These are phyloP conservation scores for Graptemys geographica DNA, from an alignment of 2,797 vertebrate genomes.

Conservation along the genomic window DNA sequence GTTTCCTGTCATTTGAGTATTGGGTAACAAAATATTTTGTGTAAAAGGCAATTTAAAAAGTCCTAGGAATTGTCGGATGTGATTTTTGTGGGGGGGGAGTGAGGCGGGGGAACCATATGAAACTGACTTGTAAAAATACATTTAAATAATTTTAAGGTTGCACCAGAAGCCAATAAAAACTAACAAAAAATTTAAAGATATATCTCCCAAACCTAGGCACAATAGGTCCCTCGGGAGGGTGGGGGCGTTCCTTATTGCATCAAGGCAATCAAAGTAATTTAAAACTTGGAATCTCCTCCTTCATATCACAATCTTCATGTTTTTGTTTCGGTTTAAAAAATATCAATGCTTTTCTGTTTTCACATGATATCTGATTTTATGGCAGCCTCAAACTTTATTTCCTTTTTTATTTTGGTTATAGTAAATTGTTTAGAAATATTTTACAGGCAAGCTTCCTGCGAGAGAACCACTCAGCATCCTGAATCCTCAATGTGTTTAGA, in stretches of 20 bases:
- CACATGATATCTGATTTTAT: neutral
- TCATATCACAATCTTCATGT: accelerated
- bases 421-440: neutral
- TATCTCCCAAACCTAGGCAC: neutral
- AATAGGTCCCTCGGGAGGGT: neutral
- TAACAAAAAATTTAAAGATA: neutral
- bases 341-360: accelerated
- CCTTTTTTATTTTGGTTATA: neutral
- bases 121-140: neutral
- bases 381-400: neutral
- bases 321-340: neutral
- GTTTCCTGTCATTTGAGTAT: neutral
- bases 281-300: neutral
- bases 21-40: neutral
- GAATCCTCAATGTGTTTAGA: no score
- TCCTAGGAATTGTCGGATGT: neutral
- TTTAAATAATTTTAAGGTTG: neutral
- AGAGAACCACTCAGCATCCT: neutral
- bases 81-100: accelerated
- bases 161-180: neutral
- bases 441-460: neutral
- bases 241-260: neutral
- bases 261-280: neutral
- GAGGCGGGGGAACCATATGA: accelerated
- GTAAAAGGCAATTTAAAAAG: neutral